Base-by-base conservation (phyloP, 2,888 invertebrate species). In the Eurytoma californica region DNA sequence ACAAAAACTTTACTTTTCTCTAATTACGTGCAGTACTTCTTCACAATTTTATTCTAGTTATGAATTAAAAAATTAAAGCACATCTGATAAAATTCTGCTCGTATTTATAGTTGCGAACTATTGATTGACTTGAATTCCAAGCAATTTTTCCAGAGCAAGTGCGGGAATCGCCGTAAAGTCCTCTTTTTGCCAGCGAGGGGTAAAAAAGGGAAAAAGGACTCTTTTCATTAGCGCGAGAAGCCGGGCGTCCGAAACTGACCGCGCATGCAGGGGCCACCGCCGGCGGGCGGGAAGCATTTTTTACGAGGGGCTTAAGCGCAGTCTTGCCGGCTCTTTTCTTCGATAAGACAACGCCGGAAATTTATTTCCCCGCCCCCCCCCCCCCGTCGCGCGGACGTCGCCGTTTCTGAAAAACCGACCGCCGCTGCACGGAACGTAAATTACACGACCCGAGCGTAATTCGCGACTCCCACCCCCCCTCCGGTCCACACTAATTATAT, bases 331-430 rank as follows among this genome's bases (percentile, higher is more conserved):
- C 57, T 63, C 61, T 30, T 47, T 58, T 68, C 74, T 80, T 69
- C 75, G 80, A 81, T 81, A 81, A 78, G 68, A 77, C 74, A 74
- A 76, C 77, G 76, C 73, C 66, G 65, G 74, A 77, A 80, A 80
- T 77, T 80, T 77, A 80, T 77, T 77, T 77, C 75, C 68, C 55
- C 49, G 16, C 24, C 30, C 20, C 68, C 55, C 49, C 7, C 24
- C 30, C 20, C 16, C 39, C 49, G 16, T 18, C 49, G 60, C 70
- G 49, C n/a, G 24, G 4, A 39, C 30, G 58, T 12, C 16, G 7
- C 18, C 51, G 51, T 24, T 30, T 9, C 47, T 60, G 58, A 68
- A 75, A 75, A 75, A 61, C 57, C 67, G n/a, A 24, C 58, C 39
- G 51, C 61, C 14, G 61, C 14, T 3, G 72, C 60, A 28, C 47